phyloP scores from a whole-genome alignment of 1,140 invertebrate genomes.

The Nasonia vitripennis region DNA sequence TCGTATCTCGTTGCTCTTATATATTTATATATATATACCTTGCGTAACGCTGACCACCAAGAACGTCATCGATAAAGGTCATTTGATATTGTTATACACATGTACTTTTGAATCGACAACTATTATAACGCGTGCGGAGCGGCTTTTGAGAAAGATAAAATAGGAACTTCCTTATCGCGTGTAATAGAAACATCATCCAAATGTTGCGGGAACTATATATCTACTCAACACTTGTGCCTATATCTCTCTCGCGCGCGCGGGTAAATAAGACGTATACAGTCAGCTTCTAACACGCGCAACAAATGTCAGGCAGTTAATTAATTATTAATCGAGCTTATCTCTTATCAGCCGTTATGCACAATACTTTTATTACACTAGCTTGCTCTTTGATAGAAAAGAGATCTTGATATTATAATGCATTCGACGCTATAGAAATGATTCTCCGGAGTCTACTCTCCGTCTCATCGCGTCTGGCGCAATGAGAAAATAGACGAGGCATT shows the following conservation, averaged over 20 bases:
- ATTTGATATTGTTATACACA: no score
- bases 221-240: neutral
- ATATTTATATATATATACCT: no score
- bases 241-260: neutral
- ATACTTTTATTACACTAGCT: neutral
- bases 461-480: neutral
- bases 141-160: no score
- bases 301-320: neutral
- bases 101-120: no score
- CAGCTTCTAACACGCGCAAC: neutral
- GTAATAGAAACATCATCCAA: neutral
- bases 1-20: no score
- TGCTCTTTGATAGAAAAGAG: no score
- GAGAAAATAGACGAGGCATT: slow-evolving; percentile 10
- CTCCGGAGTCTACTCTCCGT: neutral
- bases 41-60: no score
- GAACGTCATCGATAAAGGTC: no score
- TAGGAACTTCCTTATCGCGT: no score
- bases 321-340: neutral
- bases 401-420: no score
- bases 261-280: neutral
- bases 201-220: neutral
- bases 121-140: no score
- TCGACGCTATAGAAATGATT: neutral
- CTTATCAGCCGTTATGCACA: neutral